phyloP scores from a whole-genome alignment of 2,797 vertebrate genomes.

The Hemitrygon akajei region DNA sequence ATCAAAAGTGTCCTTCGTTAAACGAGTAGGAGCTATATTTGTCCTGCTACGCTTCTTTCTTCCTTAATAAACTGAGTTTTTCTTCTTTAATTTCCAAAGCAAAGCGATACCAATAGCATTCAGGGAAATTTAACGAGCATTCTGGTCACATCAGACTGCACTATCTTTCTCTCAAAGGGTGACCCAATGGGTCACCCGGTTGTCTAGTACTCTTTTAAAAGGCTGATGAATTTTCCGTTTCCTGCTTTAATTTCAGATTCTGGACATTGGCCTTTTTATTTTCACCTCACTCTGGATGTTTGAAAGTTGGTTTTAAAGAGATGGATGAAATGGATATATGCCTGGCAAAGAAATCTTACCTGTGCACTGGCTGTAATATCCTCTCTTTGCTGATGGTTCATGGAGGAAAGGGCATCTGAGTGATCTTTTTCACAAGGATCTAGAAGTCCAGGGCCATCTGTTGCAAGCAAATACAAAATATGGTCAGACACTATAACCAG shows the following conservation, averaged over 20 bases:
- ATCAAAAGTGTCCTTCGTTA: too few species aligned
- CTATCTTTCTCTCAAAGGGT: too few species aligned
- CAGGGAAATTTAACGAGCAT: too few species aligned
- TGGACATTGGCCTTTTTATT: background rate
- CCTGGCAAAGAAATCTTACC: conserved; percentile 46
- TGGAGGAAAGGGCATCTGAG: conserved; percentile 55
- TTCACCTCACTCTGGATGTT: background rate
- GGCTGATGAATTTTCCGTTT: background rate
- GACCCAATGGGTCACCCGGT: too few species aligned
- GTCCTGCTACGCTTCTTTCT: too few species aligned
- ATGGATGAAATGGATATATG: background rate
- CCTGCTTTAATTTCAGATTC: background rate
- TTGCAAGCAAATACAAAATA: background rate
- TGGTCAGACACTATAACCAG: background rate
- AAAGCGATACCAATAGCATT: too few species aligned
- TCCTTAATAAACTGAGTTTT: too few species aligned
- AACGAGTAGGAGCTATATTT: too few species aligned
- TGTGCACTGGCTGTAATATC: conserved; percentile 68
- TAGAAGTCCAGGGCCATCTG: conserved; percentile 71
- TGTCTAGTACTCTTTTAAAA: background rate
- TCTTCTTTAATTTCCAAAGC: too few species aligned
- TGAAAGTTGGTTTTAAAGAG: background rate
- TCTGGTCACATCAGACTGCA: too few species aligned
- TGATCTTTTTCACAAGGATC: conserved; percentile 73
- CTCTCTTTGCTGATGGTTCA: conserved; percentile 63